A percentile compares a stretch with the other conserved stretches of the same genome.
Conservation (phyloP, 1,140 invertebrate species). For the Linepithema humile region DNA sequence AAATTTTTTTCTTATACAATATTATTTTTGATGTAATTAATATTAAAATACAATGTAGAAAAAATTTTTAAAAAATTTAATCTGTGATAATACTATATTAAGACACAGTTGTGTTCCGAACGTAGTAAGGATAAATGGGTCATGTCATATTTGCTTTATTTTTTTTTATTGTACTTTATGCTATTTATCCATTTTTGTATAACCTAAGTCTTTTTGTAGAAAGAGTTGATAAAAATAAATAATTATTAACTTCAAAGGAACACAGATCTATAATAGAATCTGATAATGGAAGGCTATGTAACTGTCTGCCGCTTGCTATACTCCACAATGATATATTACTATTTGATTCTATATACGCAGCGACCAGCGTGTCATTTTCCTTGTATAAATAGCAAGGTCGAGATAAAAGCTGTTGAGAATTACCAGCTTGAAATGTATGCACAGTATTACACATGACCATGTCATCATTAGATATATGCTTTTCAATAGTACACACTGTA, state of each 20-base stretch:
- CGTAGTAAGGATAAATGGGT: no score
- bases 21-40: no score
- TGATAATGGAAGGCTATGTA: constrained; percentile 85
- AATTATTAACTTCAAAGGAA: constrained; percentile 84
- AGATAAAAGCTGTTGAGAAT: constrained; percentile 87
- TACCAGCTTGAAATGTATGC: constrained; percentile 87
- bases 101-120: no score
- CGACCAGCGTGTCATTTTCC: constrained; percentile 86
- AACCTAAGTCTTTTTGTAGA: constrained; percentile 87
- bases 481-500: constrained; percentile 85
- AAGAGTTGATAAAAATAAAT: constrained; percentile 86
- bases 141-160: no score
- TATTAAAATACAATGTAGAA: no score
- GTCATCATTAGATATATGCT: constrained; percentile 81
- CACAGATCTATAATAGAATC: constrained; percentile 88
- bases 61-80: no score
- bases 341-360: constrained; percentile 88
- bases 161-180: constrained; percentile 24
- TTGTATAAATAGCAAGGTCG: constrained; percentile 86
- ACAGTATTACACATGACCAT: constrained; percentile 84
- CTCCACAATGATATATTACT: constrained; percentile 88
- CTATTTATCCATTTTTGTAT: constrained; percentile 82
- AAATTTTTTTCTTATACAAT: no score
- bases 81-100: no score
- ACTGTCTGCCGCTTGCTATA: constrained; percentile 85